Percentiles rank a stretch among this genome's conserved stretches.
Conservation (phyloP, 1,140 invertebrate species). For the Brevipalpus yothersi region DNA sequence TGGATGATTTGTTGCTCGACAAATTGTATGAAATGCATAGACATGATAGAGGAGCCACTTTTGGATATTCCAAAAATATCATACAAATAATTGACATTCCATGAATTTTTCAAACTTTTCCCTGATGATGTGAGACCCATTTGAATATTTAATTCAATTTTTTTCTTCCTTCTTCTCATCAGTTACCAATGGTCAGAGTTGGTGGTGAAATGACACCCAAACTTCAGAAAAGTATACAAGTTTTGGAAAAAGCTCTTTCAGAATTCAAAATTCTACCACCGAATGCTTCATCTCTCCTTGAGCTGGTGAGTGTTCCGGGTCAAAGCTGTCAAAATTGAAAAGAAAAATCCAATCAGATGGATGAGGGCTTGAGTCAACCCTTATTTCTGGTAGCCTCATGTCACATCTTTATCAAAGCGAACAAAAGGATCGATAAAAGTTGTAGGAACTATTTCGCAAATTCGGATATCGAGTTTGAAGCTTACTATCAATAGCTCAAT, state of each 20-base stretch:
- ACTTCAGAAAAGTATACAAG: conserved; percentile 10
- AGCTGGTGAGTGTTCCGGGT: conserved; percentile 16
- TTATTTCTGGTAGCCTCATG: not conserved
- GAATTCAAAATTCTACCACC: conserved; percentile 19
- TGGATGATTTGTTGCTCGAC: too few relatives aligned
- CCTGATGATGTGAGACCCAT: conserved; percentile 15
- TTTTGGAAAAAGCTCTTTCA: conserved; percentile 13
- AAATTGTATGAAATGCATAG: too few relatives aligned
- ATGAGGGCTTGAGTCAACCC: not conserved
- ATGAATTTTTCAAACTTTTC: too few relatives aligned
- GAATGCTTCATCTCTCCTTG: conserved; percentile 17
- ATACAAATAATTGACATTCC: too few relatives aligned
- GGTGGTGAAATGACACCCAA: conserved; percentile 3
- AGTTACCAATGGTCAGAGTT: not conserved
- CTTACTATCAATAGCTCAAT: too few relatives aligned
- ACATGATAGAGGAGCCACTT: too few relatives aligned
- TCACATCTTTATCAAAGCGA: not conserved
- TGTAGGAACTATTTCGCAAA: too few relatives aligned
- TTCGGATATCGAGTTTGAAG: too few relatives aligned
- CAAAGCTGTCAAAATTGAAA: too few relatives aligned
- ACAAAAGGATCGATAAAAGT: too few relatives aligned
- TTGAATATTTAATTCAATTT: conserved; percentile 1
- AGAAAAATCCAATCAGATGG: not conserved
- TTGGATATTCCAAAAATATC: too few relatives aligned
- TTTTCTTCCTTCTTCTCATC: not conserved